These are phyloP conservation scores for Vimba vimba DNA, from an alignment of 2,113 vertebrate genomes.

Conservation along the genomic window DNA sequence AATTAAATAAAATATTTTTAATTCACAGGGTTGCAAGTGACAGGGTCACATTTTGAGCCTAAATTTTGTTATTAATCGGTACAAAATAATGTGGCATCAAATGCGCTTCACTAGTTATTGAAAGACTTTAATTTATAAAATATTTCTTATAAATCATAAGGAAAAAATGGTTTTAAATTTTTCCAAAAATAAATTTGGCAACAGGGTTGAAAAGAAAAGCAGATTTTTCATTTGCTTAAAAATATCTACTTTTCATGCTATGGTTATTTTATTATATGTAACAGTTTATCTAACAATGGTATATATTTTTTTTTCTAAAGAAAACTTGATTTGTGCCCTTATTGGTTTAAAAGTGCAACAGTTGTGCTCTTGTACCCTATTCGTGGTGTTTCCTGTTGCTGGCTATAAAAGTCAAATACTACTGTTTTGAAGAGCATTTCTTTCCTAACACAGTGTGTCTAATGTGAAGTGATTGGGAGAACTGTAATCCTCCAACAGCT, in stretches of 20 bases:
- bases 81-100: no score
- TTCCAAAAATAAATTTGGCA: neutral
- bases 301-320: neutral
- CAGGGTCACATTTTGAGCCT: no score
- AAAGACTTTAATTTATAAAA: neutral
- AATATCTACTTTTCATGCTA: neutral
- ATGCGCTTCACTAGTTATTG: no score
- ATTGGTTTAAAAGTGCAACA: neutral
- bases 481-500: slow-evolving; percentile 19
- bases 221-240: neutral
- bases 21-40: no score
- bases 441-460: neutral
- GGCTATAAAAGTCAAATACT: slow-evolving; percentile 5
- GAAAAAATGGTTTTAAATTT: neutral
- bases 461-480: slow-evolving; percentile 21
- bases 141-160: neutral
- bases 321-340: neutral
- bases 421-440: neutral
- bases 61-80: no score
- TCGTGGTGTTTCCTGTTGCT: neutral
- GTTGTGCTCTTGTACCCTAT: neutral
- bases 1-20: no score
- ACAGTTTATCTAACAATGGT: neutral
- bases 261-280: neutral
- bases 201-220: neutral